Base-by-base conservation (phyloP, 2,888 invertebrate genomes). In the Sarcophaga variegata region DNA sequence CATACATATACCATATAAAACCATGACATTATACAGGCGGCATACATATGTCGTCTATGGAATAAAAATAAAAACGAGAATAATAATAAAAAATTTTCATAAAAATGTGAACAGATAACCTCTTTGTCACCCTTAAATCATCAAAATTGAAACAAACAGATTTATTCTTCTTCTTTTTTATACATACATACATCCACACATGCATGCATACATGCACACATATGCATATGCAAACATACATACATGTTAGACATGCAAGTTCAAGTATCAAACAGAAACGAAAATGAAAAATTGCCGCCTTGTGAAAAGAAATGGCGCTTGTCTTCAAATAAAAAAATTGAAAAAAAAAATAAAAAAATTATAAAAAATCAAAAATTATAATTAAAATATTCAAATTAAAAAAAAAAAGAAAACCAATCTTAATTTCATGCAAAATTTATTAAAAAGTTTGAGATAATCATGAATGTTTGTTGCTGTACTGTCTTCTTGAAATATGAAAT, bases 81-180 rank as follows among this genome's bases (percentile, higher is more conserved):
- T 37, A 8, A 37, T 37, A 77, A 66, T 27, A 49, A 54, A 14
- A 54, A 75, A 27, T 59, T 37, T 8, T 22, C 54, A 82, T 25
- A 63, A 49, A 20, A 54, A 22, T 80, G 70, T 25, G 69, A 72
- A 86, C 63, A 86, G 86, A 86, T 86, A 86, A 86, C 86, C 86
- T 86, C 74, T 78, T 86, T 86, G 81, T 86, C 86, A 86, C 83
- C 83, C 83, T 59, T 60, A 86, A 82, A 54, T 17, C 14, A 54
- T 17, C 4, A 12, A 22, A 27, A 37, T 37, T 25, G n/a, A n/a
- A 10, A 37, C 72, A 72, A 17, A 60, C 59, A 72, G 37, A 60
- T 60, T 27, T 37, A 59, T 27, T 37, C 54, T 54, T 37, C 8
- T 62, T 62, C 20, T 62, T 62, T 17, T 59, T n/a, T 59, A 37